Evolutionary conservation across 2,797 vertebrate genomes (phyloP), one percentile per base, ranked within the genome.

Genomic region (Buceros bicornis): DNA sequence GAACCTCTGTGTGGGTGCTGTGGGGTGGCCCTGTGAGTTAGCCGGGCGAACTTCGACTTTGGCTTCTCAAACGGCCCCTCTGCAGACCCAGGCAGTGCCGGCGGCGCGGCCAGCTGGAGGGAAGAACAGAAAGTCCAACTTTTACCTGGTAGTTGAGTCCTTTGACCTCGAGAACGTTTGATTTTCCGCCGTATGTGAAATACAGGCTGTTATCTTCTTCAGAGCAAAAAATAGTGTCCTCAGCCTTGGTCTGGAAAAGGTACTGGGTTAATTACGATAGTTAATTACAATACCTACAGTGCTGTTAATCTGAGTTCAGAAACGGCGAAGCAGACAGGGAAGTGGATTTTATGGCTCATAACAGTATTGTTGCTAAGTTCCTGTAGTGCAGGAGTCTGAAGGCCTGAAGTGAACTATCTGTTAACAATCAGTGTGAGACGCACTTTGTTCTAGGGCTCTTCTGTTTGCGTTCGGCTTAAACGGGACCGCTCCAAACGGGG

Each of bases 201-300:
- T 99, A 99, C 37, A 99, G 98, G 56, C 99, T 99, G 97, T 98
- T 99, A 97, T 99, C 99, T 51, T 99, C 99, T 84, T 98, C 97
- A 1, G 98, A 98, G 35, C 96, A 97, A 98, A 99, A 99, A 90
- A 99, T 90, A 76, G 96, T 70, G 29, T 98, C 98, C 98, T 93
- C n/a, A n/a, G 25, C n/a, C 43, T 58, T 57, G 8, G 17, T 73
- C 71, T 74, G 71, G n/a, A 74, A 74, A 47, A 58, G 19, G 58
- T 24, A 16, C 15, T 35, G 35, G 33, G 33, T 87, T 50, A 74
- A 65, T 91, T 88, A 42, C 24, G 85, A 74, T 87, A 64, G 31
- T 89, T 48, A 74, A 71, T 87, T 78, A 35, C 57, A 93, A 12
- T 51, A 62, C 22, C 13, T 76, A n/a, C 67, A 64, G 5, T 43